phyloP scores from a whole-genome alignment of 2,888 invertebrate genomes.

The Macroteleia sp. region DNA sequence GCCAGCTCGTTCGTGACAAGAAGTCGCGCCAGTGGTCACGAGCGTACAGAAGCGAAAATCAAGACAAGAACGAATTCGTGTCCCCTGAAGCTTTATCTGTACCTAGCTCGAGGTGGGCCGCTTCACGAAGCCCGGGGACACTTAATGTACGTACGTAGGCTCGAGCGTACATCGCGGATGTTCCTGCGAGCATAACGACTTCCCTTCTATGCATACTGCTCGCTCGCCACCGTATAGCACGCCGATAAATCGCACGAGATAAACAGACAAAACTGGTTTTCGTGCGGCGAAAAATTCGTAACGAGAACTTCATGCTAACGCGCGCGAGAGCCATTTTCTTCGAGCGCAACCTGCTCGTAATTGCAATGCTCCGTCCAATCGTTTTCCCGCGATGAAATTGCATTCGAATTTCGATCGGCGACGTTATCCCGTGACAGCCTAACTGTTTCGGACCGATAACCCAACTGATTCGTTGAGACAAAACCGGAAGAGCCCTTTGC shows the following conservation, averaged over 20 bases:
- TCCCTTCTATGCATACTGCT: slow-evolving; percentile 64
- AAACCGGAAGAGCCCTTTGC: too few species aligned
- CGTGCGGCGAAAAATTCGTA: slow-evolving; percentile 66
- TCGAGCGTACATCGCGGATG: slow-evolving; percentile 52
- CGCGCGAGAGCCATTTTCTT: slow-evolving; percentile 29
- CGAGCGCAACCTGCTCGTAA: slow-evolving; percentile 28
- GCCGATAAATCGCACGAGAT: slow-evolving; percentile 69
- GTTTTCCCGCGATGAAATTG: background rate
- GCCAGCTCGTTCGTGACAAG: slow-evolving; percentile 57
- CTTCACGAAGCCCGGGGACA: slow-evolving; percentile 62
- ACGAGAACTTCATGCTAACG: slow-evolving; percentile 72
- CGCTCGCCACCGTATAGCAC: slow-evolving; percentile 55
- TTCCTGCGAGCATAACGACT: slow-evolving; percentile 63
- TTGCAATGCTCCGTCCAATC: background rate
- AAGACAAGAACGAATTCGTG: slow-evolving; percentile 67
- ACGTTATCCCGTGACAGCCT: background rate
- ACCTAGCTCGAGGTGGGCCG: slow-evolving; percentile 56
- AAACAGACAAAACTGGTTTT: slow-evolving; percentile 70
- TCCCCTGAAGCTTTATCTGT: slow-evolving; percentile 57
- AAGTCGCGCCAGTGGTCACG: slow-evolving; percentile 63
- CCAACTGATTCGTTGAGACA: too few species aligned
- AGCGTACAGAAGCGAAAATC: slow-evolving; percentile 64
- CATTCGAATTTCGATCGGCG: background rate
- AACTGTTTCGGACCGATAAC: slow-evolving; percentile 48
- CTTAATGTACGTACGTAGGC: slow-evolving; percentile 49